phyloP scores from a whole-genome alignment of 2,888 invertebrate genomes.

The Meiosimyza decipiens region DNA sequence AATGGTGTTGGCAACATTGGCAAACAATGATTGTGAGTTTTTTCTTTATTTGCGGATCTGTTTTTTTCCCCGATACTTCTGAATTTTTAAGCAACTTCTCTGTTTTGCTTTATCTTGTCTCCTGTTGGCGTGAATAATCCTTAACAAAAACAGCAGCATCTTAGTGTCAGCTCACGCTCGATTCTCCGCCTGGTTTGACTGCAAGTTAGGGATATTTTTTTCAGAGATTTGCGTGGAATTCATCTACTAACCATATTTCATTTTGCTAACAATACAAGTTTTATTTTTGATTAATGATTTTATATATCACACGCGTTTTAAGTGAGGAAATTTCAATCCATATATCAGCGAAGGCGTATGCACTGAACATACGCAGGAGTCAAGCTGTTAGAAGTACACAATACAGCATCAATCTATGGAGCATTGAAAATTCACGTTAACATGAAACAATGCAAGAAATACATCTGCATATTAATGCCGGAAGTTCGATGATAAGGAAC shows the following conservation, averaged over 20 bases:
- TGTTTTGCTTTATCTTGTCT: constrained; percentile 6
- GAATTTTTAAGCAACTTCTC: constrained; percentile 23
- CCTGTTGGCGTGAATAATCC: constrained; percentile 32
- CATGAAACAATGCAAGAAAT: constrained; percentile 5
- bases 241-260: constrained; percentile 44
- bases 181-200: background rate
- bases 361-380: background rate
- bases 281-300: constrained; percentile 48
- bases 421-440: constrained; percentile 28
- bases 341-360: background rate
- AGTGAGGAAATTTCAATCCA: no score
- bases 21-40: constrained; percentile 46
- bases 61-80: constrained; percentile 1
- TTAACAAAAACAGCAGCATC: background rate
- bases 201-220: constrained; percentile 4
- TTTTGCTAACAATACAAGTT: constrained; percentile 47
- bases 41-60: constrained; percentile 25
- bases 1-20: constrained; percentile 46
- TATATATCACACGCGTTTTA: constrained; percentile 40
- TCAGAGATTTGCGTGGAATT: constrained; percentile 32
- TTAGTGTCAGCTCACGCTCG: background rate
- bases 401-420: background rate
- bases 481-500: constrained; percentile 19
- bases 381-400: no score
- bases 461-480: constrained; percentile 24